Evolutionary conservation across 2,797 vertebrate species (phyloP), one percentile per base, ranked within the genome.

Genomic region (Manis javanica): DNA sequence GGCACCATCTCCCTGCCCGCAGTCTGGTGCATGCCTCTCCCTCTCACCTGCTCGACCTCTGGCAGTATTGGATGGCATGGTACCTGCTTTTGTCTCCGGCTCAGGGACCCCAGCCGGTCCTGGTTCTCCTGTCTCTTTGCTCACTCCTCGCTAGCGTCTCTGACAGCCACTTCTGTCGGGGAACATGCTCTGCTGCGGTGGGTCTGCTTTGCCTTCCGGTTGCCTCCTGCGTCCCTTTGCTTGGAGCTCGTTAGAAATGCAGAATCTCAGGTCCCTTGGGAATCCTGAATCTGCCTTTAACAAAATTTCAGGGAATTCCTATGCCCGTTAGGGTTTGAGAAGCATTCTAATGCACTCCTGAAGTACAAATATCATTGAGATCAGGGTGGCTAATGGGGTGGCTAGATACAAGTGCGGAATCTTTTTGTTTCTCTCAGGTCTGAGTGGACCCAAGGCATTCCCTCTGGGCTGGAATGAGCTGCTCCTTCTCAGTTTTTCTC

Each of bases 151-250:
- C 16, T n/a, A 5, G 5, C 42, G 57, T n/a, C 46, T 74, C 49
- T 14, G 46, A 49, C 23, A n/a, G 39, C 7, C n/a, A 5, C 15
- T 39, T 26, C 42, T 5, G 2, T 24, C 24, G 2, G 1, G 6
- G 34, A 29, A 42, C 14, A 3, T 13, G 0, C 8, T 69, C 68
- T 1, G 0, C 34, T 3, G 7, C 0, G 14, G 34, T 31, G 21
- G 0, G 4, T 7, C 24, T 12, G 6, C 1, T 0, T 63, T 18
- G 1, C 21, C 7, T 75, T 29, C 49, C 39, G 11, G 2, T 0
- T 1, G 9, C 59, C 10, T 24, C 18, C 0, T 2, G 3, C 12
- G 3, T 14, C 29, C 64, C 18, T 29, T 69, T 18, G 16, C 34
- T 51, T 19, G 51, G 39, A 14, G 34, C 15, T 11, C 2, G 18